Evolutionary conservation across 1,140 invertebrate species (phyloP).

Genomic region (Neodiprion fabricii): DNA sequence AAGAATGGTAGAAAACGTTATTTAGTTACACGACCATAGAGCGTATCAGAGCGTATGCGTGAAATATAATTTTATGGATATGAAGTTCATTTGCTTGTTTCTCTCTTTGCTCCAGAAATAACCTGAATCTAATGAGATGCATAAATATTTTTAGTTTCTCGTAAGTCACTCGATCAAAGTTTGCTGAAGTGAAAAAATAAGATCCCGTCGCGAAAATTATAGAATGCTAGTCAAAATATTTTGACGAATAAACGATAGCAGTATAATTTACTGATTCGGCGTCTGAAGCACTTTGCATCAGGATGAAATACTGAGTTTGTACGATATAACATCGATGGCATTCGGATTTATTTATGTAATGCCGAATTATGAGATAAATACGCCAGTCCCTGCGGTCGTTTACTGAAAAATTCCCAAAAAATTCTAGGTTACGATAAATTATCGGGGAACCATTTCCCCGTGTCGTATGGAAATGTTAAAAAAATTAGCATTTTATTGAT

Average conservation of each 20-base stretch:
- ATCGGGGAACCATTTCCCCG: neutral
- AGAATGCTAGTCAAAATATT: too few species aligned
- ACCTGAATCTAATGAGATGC: neutral
- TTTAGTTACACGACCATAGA: neutral
- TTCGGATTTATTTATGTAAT: too few species aligned
- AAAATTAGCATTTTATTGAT: constrained; percentile 65
- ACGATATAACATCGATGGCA: too few species aligned
- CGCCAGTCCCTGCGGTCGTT: neutral
- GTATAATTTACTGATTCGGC: too few species aligned
- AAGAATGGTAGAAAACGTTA: neutral
- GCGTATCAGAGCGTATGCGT: neutral
- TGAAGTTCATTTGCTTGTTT: too few species aligned
- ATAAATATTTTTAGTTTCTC: constrained; percentile 18
- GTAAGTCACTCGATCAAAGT: neutral
- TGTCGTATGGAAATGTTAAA: constrained; percentile 53
- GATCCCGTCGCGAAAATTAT: too few species aligned
- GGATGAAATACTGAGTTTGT: too few species aligned
- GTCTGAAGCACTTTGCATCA: too few species aligned
- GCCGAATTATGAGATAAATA: neutral
- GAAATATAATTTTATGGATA: too few species aligned
- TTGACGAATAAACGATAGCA: too few species aligned
- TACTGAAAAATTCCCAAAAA: neutral
- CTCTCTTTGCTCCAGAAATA: neutral
- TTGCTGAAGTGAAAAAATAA: too few species aligned
- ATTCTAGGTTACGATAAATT: constrained; percentile 14